phyloP scores from a whole-genome alignment of 2,113 vertebrate species.

The Prionailurus viverrinus region DNA sequence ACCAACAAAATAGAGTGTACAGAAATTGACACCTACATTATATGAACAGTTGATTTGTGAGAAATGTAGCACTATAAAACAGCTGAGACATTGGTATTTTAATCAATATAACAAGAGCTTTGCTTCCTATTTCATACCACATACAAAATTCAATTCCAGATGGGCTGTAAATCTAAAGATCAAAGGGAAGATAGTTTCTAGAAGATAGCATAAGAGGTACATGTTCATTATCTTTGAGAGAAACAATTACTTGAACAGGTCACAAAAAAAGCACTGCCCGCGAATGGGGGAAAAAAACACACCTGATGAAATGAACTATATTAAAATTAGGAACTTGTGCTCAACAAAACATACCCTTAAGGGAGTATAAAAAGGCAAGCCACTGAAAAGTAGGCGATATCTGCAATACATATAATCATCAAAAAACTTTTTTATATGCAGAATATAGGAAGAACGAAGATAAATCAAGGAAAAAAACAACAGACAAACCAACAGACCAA shows the following conservation, averaged over 20 bases:
- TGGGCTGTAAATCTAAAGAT: neutral
- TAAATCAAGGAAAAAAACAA: neutral
- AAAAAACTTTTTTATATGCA: neutral
- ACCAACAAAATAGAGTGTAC: neutral
- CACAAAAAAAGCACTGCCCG: neutral
- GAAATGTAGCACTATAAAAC: neutral
- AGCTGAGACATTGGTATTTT: neutral
- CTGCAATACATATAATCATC: neutral
- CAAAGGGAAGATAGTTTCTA: slow-evolving; percentile 11
- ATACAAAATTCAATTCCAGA: slow-evolving; percentile 51
- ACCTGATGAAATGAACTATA: neutral
- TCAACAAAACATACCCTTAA: slow-evolving; percentile 19
- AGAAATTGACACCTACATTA: neutral
- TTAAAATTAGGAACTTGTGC: neutral
- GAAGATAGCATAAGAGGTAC: neutral
- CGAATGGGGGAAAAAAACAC: neutral
- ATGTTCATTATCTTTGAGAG: slow-evolving; percentile 27
- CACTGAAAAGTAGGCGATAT: neutral
- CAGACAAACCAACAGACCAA: neutral
- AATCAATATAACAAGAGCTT: neutral
- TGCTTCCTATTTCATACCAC: neutral
- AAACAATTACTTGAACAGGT: slow-evolving; percentile 33
- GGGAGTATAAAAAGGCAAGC: neutral
- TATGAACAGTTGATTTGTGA: neutral
- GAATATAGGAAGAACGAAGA: neutral